Base-by-base conservation (phyloP, 2,888 invertebrate genomes). In the Cheilosia pagana region DNA sequence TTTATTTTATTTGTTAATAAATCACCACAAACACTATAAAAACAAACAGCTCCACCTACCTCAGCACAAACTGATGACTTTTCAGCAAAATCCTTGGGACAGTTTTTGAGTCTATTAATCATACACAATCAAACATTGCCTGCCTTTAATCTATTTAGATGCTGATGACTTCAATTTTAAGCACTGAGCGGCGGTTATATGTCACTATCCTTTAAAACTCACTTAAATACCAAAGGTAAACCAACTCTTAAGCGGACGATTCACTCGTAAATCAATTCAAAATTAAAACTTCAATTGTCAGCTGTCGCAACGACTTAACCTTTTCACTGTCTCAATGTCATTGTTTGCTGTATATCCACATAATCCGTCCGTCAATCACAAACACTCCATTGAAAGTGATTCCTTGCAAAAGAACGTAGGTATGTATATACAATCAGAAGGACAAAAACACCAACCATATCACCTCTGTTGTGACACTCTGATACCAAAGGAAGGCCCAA, bases 281-380 rank as follows among this genome's bases (percentile, higher is more conserved):
- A 48, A 19, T 12, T 10, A 21, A 48, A 62, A 53, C 52, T 52
- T 35, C 67, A 70, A 39, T 70, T 60, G 39, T 28, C 57, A 63
- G 25, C 55, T 70, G 57, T 63, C 57, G 48, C 50, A 53, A 50
- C 12, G 50, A 28, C 28, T 25, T 63, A 25, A 77, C 45, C 35
- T 39, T 39, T 53, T 68, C 23, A 70, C 35, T 70, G 53, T 55
- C 48, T 71, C 63, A 63, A 43, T 78, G 52, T 31, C 71, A 77
- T 57, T 78, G 71, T 71, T 71, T 63, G 45, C 28, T 35, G 28
- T 31, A 7, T 59, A 65, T 43, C 57, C 59, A 41, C 19, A 48
- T 71, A 59, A 71, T 57, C 52, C 60, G 52, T 65, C 59, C 25
- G 55, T 77, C 71, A 81, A 70, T 76, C 70, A 76, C 50, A 68